Conservation (phyloP, 2,113 vertebrate species). For the Todiramphus saurophagus region DNA sequence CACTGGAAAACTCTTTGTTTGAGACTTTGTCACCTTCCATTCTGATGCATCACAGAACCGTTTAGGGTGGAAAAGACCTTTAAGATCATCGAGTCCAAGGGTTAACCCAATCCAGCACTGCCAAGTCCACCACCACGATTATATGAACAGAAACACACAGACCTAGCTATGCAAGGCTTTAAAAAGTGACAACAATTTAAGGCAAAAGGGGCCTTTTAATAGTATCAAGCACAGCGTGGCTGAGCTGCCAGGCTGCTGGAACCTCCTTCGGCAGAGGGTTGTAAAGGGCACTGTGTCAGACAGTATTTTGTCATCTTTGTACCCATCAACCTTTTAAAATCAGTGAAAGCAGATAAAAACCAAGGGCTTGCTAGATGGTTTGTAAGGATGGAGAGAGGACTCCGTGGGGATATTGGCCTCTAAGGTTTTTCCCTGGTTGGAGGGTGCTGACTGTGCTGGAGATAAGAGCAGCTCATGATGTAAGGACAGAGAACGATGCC, state of each 20-base stretch:
- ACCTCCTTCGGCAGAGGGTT: background rate
- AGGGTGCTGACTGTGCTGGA: background rate
- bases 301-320: background rate
- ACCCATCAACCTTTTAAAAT: background rate
- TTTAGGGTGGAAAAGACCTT: background rate
- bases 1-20: background rate
- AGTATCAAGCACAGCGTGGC: accelerated
- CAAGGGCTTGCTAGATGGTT: background rate
- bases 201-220: background rate
- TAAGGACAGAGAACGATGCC: background rate
- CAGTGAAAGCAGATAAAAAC: accelerated
- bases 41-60: background rate
- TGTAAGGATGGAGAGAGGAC: background rate
- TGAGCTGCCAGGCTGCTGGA: background rate
- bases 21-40: background rate
- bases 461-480: background rate
- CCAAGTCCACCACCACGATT: background rate
- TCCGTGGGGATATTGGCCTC: background rate
- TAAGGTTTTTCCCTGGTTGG: background rate
- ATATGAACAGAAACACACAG: accelerated
- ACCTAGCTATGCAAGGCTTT: background rate
- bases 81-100: background rate
- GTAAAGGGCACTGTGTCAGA: background rate
- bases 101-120: background rate
- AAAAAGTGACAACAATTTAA: background rate